Conservation (phyloP, 2,888 invertebrate species). For the Lamproptera curius region DNA sequence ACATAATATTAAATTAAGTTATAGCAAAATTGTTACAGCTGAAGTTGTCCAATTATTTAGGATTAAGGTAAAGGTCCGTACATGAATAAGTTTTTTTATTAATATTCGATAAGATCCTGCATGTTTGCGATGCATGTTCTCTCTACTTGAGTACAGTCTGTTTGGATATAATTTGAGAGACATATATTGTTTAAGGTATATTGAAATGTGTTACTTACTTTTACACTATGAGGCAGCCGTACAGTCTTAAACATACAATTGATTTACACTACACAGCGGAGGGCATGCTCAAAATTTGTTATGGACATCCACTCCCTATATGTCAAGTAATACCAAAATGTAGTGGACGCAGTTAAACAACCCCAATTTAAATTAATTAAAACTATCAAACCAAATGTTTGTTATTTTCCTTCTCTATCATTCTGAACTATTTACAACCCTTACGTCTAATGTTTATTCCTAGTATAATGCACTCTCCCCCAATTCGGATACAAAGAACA, state of each 20-base stretch:
- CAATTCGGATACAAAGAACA: slow-evolving; percentile 24
- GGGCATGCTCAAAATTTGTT: slow-evolving; percentile 67
- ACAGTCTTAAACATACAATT: slow-evolving; percentile 25
- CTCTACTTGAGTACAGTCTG: slow-evolving; percentile 57
- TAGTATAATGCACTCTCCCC: slow-evolving; percentile 23
- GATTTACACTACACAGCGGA: slow-evolving; percentile 56
- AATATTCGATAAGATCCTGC: slow-evolving; percentile 44
- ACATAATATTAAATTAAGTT: slow-evolving; percentile 60
- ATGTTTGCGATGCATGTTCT: slow-evolving; percentile 66
- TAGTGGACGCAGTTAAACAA: slow-evolving; percentile 19
- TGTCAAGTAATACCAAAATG: slow-evolving; percentile 53
- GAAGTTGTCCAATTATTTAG: slow-evolving; percentile 41
- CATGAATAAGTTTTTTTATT: slow-evolving; percentile 52
- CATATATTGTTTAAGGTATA: slow-evolving; percentile 28
- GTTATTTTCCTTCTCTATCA: slow-evolving; percentile 32
- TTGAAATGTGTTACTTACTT: slow-evolving; percentile 16
- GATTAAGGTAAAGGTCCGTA: slow-evolving; percentile 51
- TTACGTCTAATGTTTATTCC: slow-evolving; percentile 17
- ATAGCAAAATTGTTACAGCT: slow-evolving; percentile 26
- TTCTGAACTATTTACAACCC: slow-evolving; percentile 26
- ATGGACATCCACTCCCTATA: slow-evolving; percentile 49
- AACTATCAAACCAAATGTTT: slow-evolving; percentile 48
- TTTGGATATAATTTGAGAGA: slow-evolving; percentile 37
- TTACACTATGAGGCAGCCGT: slow-evolving; percentile 11
- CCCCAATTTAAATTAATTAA: slow-evolving; percentile 61